Evolutionary conservation across 64 coral and sea anemone species (phyloP).

Genomic region (Dendrophyllia cribrosa): DNA sequence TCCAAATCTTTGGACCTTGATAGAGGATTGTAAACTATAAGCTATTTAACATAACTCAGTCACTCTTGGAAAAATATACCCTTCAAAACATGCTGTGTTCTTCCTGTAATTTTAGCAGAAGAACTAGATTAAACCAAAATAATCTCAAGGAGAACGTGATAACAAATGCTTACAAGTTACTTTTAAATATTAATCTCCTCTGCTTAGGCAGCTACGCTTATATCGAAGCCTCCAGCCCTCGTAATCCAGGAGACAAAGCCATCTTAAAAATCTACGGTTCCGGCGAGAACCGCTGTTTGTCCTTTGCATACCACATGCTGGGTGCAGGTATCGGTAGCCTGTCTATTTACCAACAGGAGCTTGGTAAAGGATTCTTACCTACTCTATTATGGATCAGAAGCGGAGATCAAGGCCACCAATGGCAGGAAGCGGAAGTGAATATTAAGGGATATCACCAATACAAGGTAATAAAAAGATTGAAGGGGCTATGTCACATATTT

Average conservation of each 20-base stretch:
- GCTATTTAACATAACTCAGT: no score
- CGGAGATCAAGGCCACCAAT: conserved; percentile 9
- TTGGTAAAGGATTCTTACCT: conserved; percentile 30
- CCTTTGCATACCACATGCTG: conserved; percentile 54
- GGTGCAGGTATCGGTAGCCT: conserved; percentile 41
- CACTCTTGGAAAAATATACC: no score
- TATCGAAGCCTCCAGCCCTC: conserved; percentile 50
- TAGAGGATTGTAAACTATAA: no score
- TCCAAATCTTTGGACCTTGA: no score
- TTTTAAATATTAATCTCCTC: neutral
- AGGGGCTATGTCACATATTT: no score
- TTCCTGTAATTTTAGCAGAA: no score
- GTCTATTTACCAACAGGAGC: conserved; percentile 49
- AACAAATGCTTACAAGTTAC: no score
- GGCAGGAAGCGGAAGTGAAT: neutral
- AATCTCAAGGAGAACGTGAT: no score
- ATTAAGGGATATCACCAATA: conserved; percentile 45
- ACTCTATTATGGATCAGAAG: conserved; percentile 19
- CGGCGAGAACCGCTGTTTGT: conserved; percentile 21
- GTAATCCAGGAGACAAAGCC: conserved; percentile 49
- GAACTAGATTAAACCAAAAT: no score
- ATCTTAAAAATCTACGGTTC: conserved; percentile 53
- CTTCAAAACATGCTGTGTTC: no score
- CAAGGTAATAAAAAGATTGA: neutral
- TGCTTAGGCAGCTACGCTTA: conserved; percentile 36